Evolutionary conservation across 2,797 vertebrate genomes (phyloP).

Genomic region (Micromesistius poutassou): DNA sequence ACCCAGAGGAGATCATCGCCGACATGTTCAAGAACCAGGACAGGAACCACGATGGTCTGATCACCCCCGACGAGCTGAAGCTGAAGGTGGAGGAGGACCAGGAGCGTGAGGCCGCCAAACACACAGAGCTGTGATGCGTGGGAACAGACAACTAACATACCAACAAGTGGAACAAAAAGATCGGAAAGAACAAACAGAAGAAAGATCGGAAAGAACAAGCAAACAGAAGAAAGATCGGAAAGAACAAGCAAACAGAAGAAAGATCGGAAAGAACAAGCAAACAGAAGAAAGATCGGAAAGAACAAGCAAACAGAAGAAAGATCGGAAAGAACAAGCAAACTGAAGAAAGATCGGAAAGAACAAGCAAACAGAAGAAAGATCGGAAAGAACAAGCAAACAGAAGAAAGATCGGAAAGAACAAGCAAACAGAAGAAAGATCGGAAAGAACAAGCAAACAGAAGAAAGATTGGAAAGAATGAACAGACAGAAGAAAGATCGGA

Average conservation of each 20-base stretch:
- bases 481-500: neutral
- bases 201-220: neutral
- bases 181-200: neutral
- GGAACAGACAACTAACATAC: neutral
- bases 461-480: neutral
- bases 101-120: slow-evolving; percentile 65
- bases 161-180: neutral
- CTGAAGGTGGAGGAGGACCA: slow-evolving; percentile 88
- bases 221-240: neutral
- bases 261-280: too few relatives aligned
- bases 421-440: neutral
- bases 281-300: too few relatives aligned
- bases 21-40: slow-evolving; percentile 98
- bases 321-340: too few relatives aligned
- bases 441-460: too few relatives aligned
- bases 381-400: neutral
- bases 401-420: neutral
- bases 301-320: too few relatives aligned
- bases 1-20: slow-evolving; percentile 74
- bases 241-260: too few relatives aligned
- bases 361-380: neutral
- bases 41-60: slow-evolving; percentile 85
- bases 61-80: slow-evolving; percentile 86
- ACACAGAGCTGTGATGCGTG: slow-evolving; percentile 83
- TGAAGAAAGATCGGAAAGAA: too few relatives aligned